Percentiles rank a stretch among this genome's conserved stretches.
These are phyloP conservation scores for Neelides sp. DNA, from an alignment of 1,140 invertebrate genomes.

Conservation along the genomic window DNA sequence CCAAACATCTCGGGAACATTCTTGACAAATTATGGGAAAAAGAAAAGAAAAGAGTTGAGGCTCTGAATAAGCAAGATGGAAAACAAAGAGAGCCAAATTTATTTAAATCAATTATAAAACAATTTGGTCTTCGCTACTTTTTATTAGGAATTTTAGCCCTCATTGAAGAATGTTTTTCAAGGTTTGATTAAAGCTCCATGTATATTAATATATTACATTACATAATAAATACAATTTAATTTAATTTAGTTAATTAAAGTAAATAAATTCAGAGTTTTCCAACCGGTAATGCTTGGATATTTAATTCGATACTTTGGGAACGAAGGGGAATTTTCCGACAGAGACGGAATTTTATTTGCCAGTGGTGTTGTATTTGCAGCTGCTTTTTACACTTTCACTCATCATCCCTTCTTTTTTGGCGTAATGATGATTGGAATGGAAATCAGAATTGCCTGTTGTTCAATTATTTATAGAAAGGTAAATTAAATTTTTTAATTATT, in stretches of 20 bases:
- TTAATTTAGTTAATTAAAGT: conserved; percentile 1
- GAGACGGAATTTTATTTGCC: conserved; percentile 32
- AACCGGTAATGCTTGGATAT: conserved; percentile 32
- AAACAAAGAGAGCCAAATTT: conserved; percentile 33
- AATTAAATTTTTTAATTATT: not conserved
- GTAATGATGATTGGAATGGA: conserved; percentile 41
- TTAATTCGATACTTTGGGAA: conserved; percentile 34
- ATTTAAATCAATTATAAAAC: conserved; percentile 32
- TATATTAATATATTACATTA: conserved; percentile 1
- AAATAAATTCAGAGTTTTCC: conserved; percentile 30
- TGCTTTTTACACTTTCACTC: conserved; percentile 38
- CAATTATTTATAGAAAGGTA: conserved; percentile 47
- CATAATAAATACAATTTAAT: not conserved
- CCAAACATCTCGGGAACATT: conserved; percentile 13
- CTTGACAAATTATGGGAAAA: conserved; percentile 35
- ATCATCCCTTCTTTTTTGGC: conserved; percentile 47
- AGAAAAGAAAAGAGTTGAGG: conserved; percentile 26
- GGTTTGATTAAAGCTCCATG: conserved; percentile 12
- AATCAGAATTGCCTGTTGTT: conserved; percentile 42
- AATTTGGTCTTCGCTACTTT: conserved; percentile 36
- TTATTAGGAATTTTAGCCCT: conserved; percentile 37
- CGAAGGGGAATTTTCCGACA: conserved; percentile 12
- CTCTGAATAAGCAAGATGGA: not conserved
- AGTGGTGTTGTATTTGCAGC: conserved; percentile 37
- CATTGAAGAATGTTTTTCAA: conserved; percentile 33